These are phyloP conservation scores for Simalia tracyae DNA, from an alignment of 2,797 vertebrate species.

Conservation along the genomic window DNA sequence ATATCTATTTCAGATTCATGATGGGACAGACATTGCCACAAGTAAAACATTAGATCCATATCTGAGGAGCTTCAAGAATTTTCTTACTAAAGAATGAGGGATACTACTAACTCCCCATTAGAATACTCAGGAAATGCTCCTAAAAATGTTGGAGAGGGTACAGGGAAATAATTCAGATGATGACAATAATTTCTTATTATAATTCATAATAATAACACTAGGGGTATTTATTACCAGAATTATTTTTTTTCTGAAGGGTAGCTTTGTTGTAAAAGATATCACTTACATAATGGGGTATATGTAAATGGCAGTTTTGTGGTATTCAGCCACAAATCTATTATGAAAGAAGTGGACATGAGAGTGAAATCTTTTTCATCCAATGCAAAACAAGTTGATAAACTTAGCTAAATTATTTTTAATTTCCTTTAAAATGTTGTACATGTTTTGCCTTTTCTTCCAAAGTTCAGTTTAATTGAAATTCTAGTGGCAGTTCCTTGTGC, in stretches of 20 bases:
- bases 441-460: background rate
- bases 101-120: background rate
- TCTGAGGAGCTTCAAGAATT: background rate
- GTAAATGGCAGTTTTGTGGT: background rate
- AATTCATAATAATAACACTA: background rate
- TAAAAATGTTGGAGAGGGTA: background rate
- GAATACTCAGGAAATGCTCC: background rate
- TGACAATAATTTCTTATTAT: background rate
- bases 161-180: background rate
- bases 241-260: background rate
- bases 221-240: background rate
- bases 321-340: background rate
- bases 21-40: background rate
- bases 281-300: background rate
- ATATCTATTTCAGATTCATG: background rate
- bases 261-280: background rate
- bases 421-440: background rate
- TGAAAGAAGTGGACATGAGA: background rate
- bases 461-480: background rate
- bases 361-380: background rate
- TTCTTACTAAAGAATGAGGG: background rate
- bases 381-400: background rate
- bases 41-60: background rate
- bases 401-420: background rate
- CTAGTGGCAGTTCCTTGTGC: background rate